These are phyloP conservation scores for Crotalus horridus DNA, from an alignment of 2,113 vertebrate genomes.

Conservation along the genomic window DNA sequence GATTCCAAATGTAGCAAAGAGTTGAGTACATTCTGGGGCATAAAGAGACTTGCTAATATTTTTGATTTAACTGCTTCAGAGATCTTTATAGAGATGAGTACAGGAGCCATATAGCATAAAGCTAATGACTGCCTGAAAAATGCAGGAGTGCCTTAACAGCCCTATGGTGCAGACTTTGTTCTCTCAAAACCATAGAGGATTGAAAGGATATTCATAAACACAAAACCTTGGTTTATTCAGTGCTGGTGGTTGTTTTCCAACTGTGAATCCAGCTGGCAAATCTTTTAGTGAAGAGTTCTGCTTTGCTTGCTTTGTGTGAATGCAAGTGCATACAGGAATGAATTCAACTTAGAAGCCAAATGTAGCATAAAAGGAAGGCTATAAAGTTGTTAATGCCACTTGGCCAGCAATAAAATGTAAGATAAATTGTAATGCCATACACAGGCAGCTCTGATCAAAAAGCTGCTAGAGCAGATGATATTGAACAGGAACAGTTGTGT, in stretches of 20 bases:
- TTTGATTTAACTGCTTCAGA: not conserved
- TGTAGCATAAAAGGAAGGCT: not conserved
- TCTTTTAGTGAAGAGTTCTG: not conserved
- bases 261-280: not conserved
- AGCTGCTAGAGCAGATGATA: not conserved
- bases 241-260: not conserved
- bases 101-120: not conserved
- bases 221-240: not conserved
- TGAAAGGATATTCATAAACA: not conserved
- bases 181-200: not conserved
- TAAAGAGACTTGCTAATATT: not conserved
- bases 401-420: slow-evolving; percentile 9
- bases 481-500: not conserved
- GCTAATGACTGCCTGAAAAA: not conserved
- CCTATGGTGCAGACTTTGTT: not conserved
- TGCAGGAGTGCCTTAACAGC: not conserved
- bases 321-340: not conserved
- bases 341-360: not conserved
- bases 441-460: not conserved
- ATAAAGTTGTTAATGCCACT: not conserved
- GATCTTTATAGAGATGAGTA: not conserved
- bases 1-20: not conserved
- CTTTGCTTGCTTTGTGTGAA: not conserved
- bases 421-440: not conserved
- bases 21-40: not conserved